Evolutionary conservation across 1,140 invertebrate genomes (phyloP), one percentile per base, ranked within the genome.

Genomic region (Megathymus violae): DNA sequence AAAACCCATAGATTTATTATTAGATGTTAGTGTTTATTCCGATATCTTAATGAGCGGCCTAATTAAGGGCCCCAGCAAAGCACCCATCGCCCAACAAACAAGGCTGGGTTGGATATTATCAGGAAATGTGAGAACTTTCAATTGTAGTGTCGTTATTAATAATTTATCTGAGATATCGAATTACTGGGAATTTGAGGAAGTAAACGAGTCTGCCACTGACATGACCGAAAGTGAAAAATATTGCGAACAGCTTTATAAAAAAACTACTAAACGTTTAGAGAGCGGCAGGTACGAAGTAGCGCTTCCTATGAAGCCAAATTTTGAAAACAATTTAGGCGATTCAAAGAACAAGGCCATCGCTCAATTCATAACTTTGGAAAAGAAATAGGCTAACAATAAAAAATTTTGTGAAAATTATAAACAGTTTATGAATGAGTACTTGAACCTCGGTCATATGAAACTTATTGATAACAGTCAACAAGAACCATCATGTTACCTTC

Each of bases 181-280:
- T 15, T 81, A 74, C 61, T 83, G 76, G 76, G 69, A 77, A 50
- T 56, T 74, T 1, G 80, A 80, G 27, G 72, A 79, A n/a, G 46
- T 80, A 4, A 19, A 17, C n/a, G 61, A 69, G 13, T 43, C 38
- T 51, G 1, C n/a, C 1, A 0, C 9, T n/a, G 34, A 36, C 1
- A 11, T 4, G 4, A 1, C 34, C 2, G 34, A 36, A 36, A 36
- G 34, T 4, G 19, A 22, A 22, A 36, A 36, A 11, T 59, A 60
- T 41, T 76, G 70, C 46, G 78, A 80, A 68, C 47, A 70, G 7
- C 54, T 54, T 9, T 71, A 67, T 41, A 19, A 31, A 16, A 17
- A 31, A 0, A 69, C 47, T 13, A 56, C 59, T 51, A 36, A n/a
- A 19, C 60, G 72, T 22, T 43, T 54, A 17, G n/a, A 14, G 3